Evolutionary conservation across 2,888 invertebrate species (phyloP).

Genomic region (Drosophila paramelanica): DNA sequence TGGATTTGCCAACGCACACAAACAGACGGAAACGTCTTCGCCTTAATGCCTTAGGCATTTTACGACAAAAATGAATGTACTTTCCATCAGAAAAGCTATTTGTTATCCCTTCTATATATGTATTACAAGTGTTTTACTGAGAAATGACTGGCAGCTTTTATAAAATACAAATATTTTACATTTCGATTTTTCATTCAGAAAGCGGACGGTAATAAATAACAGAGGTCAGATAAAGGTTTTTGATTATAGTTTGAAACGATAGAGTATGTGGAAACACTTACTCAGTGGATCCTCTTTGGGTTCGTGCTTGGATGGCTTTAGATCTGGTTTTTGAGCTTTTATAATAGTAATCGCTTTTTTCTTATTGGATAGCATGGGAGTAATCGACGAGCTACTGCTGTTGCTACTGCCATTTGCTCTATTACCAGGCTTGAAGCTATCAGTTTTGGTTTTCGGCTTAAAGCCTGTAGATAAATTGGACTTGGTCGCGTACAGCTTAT

Average conservation of each 20-base stretch:
- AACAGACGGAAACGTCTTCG: too few species aligned
- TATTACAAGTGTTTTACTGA: too few species aligned
- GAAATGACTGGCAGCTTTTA: too few species aligned
- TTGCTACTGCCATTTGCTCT: conserved; percentile 28
- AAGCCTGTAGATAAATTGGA: conserved; percentile 3
- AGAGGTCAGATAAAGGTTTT: too few species aligned
- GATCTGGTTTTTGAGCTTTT: conserved; percentile 49
- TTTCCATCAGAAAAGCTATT: too few species aligned
- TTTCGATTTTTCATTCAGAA: too few species aligned
- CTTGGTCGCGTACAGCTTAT: conserved; percentile 5
- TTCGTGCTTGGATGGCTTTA: conserved; percentile 42
- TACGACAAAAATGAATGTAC: too few species aligned
- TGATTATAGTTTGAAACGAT: background rate
- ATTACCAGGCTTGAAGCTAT: background rate
- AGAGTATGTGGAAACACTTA: conserved; percentile 22
- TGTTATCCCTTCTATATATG: too few species aligned
- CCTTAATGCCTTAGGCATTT: too few species aligned
- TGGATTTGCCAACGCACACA: too few species aligned
- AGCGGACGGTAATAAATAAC: too few species aligned
- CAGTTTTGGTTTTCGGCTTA: conserved; percentile 12
- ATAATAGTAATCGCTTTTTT: conserved; percentile 56
- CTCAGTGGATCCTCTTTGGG: conserved; percentile 66
- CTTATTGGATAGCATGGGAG: conserved; percentile 2
- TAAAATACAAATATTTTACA: too few species aligned
- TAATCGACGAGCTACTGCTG: conserved; percentile 23